Evolutionary conservation across 2,888 invertebrate genomes (phyloP).

Genomic region (Glyphotaelius pellucidus): DNA sequence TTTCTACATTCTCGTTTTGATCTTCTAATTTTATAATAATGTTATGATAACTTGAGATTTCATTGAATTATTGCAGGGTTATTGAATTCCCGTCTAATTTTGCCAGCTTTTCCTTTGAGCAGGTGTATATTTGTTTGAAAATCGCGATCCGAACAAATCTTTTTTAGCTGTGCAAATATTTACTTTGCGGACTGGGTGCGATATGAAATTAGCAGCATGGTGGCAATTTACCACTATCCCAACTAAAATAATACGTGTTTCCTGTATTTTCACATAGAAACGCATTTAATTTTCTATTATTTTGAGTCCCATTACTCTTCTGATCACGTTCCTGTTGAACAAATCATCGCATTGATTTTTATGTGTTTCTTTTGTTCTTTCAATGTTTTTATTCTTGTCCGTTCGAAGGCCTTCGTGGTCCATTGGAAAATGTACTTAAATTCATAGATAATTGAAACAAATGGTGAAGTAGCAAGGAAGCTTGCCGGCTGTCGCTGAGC

Average conservation of each 20-base stretch:
- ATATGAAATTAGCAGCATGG: slow-evolving; percentile 15
- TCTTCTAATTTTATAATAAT: not conserved
- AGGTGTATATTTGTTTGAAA: slow-evolving; percentile 30
- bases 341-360: not conserved
- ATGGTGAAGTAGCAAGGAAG: no score
- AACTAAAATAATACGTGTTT: not conserved
- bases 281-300: not conserved
- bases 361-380: not conserved
- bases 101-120: slow-evolving; percentile 13
- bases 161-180: slow-evolving; percentile 10
- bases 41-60: not conserved
- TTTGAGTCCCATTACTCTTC: not conserved
- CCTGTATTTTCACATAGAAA: not conserved
- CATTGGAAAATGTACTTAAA: not conserved
- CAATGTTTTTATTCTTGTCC: not conserved
- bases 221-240: not conserved
- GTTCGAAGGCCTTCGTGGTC: not conserved
- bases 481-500: no score
- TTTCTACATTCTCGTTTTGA: not conserved
- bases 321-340: not conserved
- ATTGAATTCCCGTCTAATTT: not conserved
- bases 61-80: not conserved
- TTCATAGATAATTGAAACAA: no score
- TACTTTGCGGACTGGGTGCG: slow-evolving; percentile 23
- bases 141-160: slow-evolving; percentile 29